phyloP scores from a whole-genome alignment of 2,888 invertebrate genomes.

The Poecilobothrus nobilitatus region DNA sequence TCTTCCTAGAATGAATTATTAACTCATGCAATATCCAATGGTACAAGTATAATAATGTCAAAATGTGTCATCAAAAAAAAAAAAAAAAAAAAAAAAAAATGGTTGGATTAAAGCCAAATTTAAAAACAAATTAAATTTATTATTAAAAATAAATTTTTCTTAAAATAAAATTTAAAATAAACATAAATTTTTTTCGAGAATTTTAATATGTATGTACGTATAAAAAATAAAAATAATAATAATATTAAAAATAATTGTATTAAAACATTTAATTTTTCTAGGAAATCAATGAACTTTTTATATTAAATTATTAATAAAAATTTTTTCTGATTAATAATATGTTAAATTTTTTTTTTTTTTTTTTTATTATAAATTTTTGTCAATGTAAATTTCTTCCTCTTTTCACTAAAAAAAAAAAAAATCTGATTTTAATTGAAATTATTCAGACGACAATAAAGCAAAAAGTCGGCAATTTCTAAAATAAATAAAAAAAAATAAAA shows the following conservation, averaged over 20 bases:
- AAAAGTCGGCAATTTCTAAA: no score
- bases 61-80: background rate
- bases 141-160: background rate
- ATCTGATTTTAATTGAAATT: background rate
- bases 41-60: background rate
- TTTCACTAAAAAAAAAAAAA: background rate
- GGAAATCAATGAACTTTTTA: background rate
- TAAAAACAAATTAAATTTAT: slow-evolving; percentile 4
- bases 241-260: no score
- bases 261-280: background rate
- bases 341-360: background rate
- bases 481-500: no score
- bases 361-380: background rate
- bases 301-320: background rate
- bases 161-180: background rate
- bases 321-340: background rate
- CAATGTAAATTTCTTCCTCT: no score
- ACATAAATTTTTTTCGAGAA: background rate
- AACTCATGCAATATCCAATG: background rate
- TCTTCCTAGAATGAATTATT: background rate
- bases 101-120: background rate
- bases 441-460: no score
- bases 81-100: background rate
- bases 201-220: background rate
- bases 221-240: no score